Base-by-base conservation (phyloP, 2,113 vertebrate genomes). In the Calypte anna region DNA sequence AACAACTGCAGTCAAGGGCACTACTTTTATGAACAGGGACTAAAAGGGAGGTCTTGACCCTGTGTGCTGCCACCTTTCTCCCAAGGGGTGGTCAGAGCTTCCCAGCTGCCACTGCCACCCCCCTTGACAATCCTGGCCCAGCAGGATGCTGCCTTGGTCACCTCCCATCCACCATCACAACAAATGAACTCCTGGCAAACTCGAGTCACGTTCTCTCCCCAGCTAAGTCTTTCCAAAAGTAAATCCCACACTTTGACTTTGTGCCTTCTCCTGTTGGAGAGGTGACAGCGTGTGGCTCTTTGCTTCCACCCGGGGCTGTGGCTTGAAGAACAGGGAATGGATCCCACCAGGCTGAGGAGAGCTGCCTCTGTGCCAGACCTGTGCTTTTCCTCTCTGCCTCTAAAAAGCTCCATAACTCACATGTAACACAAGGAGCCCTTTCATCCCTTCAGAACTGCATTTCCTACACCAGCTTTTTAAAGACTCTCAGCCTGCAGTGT, bases 241-340 rank as follows among this genome's bases (percentile, higher is more conserved):
- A 0, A 14, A 27, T 22, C 67, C 82, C 81, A 75, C 53, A n/a
- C 48, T 51, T 74, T 54, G 19, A n/a, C 68, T 54, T 40, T 33
- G 13, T 0, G 40, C 67, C 68, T 75, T 54, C 2, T 2, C 36
- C 8, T 10, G n/a, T 27, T 16, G 48, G 25, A 64, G 79, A 62
- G 0, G 0, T 3, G 36, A 82, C 86, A 33, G 62, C 6, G 0
- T 0, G 0, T 0, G 1, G 67, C 82, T 62, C 78, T 43, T 12
- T 3, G 67, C 78, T 46, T 4, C 0, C 48, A 0, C 27, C 46
- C 19, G 2, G 51, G 23, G 5, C 0, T 5, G 67, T 30, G 24
- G 53, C 81, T 43, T 88, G 30, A 67, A 1, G 1, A 46, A 5
- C 3, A 0, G 38, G 86, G 66, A 25, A 23, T 4, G 1, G 0